Conservation (phyloP, 2,113 vertebrate genomes). For the Ictidomys tridecemlineatus region DNA sequence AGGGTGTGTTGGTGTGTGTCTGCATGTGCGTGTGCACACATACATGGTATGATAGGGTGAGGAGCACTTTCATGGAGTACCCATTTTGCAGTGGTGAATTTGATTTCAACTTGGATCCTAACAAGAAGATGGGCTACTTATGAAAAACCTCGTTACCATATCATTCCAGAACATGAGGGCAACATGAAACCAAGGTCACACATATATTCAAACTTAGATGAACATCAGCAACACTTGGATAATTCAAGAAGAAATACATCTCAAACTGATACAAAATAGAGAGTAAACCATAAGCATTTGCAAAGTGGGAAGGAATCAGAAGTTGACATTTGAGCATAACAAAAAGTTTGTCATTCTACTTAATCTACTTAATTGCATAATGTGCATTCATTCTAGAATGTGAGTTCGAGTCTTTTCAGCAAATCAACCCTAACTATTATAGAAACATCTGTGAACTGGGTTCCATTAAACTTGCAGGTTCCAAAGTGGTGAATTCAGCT, state of each 20-base stretch:
- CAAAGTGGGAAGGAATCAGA: background rate
- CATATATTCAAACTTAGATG: background rate
- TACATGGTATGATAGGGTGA: background rate
- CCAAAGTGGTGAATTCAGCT: background rate
- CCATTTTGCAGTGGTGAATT: background rate
- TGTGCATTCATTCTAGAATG: background rate
- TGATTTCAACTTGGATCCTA: constrained; percentile 20
- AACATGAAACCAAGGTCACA: background rate
- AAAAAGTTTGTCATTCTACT: background rate
- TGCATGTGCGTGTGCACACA: accelerated
- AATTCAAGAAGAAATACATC: background rate
- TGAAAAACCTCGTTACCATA: background rate
- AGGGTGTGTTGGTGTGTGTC: accelerated
- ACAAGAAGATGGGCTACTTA: background rate
- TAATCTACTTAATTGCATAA: background rate
- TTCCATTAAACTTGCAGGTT: background rate
- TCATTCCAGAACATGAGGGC: background rate
- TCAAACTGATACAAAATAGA: background rate
- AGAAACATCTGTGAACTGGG: background rate
- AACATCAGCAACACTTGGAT: background rate
- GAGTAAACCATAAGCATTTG: background rate
- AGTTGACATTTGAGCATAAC: too few relatives aligned
- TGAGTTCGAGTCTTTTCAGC: background rate
- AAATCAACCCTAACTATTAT: background rate
- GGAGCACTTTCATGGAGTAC: background rate